These are phyloP conservation scores for Plagodis dolabraria DNA, from an alignment of 2,888 invertebrate genomes.

Conservation along the genomic window DNA sequence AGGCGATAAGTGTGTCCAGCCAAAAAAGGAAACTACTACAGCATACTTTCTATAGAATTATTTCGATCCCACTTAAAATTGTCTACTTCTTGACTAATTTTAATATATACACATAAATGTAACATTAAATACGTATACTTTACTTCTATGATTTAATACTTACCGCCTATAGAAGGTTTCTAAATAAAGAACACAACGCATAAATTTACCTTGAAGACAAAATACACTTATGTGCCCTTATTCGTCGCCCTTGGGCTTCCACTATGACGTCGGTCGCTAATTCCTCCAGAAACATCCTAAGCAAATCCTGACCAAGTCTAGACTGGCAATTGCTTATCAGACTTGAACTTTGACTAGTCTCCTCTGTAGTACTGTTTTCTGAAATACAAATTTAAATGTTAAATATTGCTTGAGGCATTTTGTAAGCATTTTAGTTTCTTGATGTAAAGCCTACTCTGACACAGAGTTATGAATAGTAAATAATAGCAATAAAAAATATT, in stretches of 20 bases:
- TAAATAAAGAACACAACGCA: too few relatives aligned
- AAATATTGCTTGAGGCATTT: not conserved
- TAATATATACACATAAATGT: too few relatives aligned
- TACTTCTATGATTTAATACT: too few relatives aligned
- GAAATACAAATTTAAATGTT: conserved; percentile 28
- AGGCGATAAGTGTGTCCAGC: too few relatives aligned
- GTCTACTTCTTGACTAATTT: too few relatives aligned
- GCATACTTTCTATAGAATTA: too few relatives aligned
- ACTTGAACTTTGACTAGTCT: conserved; percentile 66
- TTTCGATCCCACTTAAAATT: too few relatives aligned
- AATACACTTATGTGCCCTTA: conserved; percentile 96
- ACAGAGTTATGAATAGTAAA: not conserved
- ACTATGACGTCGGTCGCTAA: conserved; percentile 95
- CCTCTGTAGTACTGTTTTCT: conserved; percentile 74
- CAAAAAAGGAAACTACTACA: too few relatives aligned
- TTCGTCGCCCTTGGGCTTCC: conserved; percentile 92
- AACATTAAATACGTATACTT: too few relatives aligned
- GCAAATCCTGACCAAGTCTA: conserved; percentile 92
- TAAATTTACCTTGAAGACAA: conserved; percentile 87
- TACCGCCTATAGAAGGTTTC: too few relatives aligned
- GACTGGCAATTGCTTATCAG: conserved; percentile 78
- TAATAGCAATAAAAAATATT: too few relatives aligned
- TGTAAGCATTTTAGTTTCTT: not conserved
- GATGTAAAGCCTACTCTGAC: not conserved
- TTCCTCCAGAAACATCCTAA: conserved; percentile 96